Percentiles rank a stretch among this genome's conserved stretches.
Evolutionary conservation across 2,888 invertebrate species (phyloP).

Genomic region (Calliopum simillimum): DNA sequence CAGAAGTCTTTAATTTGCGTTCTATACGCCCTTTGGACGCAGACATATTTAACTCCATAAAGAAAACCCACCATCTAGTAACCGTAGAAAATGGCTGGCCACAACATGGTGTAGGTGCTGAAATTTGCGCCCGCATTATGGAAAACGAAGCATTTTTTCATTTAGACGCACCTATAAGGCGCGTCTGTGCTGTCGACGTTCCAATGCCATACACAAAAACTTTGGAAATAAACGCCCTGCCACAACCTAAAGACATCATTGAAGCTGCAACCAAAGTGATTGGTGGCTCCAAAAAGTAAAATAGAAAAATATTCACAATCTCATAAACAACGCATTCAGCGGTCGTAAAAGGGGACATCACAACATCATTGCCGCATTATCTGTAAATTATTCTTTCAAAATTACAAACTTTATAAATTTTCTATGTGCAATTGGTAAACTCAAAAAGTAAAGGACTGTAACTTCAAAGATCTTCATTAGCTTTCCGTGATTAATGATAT

Average conservation of each 20-base stretch:
- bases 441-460: no score
- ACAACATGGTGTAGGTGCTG: slow-evolving; percentile 89
- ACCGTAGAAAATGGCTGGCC: slow-evolving; percentile 99
- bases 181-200: slow-evolving; percentile 91
- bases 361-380: slow-evolving; percentile 16
- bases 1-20: slow-evolving; percentile 94
- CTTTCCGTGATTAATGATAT: background rate
- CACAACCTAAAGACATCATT: slow-evolving; percentile 80
- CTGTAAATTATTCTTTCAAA: background rate
- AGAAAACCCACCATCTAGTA: slow-evolving; percentile 95
- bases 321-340: slow-evolving; percentile 1
- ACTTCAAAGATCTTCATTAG: background rate
- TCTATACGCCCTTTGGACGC: slow-evolving; percentile 90
- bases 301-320: background rate
- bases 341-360: background rate
- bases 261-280: slow-evolving; percentile 83
- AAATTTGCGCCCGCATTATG: slow-evolving; percentile 92
- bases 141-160: slow-evolving; percentile 95
- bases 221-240: slow-evolving; percentile 85
- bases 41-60: slow-evolving; percentile 82
- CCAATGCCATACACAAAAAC: slow-evolving; percentile 96
- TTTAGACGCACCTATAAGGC: slow-evolving; percentile 92
- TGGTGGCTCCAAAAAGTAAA: slow-evolving; percentile 65
- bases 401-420: no score
- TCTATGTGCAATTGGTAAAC: no score